Base-by-base conservation (phyloP, 2,797 vertebrate species). In the Acanthiza pusilla region DNA sequence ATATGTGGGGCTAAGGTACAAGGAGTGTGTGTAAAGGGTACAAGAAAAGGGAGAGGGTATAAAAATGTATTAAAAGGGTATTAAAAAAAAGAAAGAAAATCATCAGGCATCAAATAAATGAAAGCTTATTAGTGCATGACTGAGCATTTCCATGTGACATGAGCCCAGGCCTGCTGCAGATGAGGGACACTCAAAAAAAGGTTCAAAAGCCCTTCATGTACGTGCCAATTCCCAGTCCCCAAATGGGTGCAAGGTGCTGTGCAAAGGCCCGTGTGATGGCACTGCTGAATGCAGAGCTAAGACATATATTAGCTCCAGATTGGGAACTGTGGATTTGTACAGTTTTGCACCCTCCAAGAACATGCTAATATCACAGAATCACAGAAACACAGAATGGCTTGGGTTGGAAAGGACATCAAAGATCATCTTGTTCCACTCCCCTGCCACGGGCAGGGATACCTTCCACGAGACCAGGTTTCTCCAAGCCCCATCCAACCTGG, bases 321-420 rank as follows among this genome's bases (percentile, higher is more conserved):
- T 2, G 12, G 42, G 42, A 70, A 48, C 34, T 40, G 42, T 7
- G 32, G 19, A 38, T 80, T 63, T 0, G 0, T 7, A 6, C 1
- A 30, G 60, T 25, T 27, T 76, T 20, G 36, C 13, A 43, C 19
- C 60, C 74, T 23, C n/a, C 65, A 65, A 50, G 32, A 66, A 11
- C 30, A 38, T 21, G 16, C 6, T 23, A 9, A 55, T 13, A 4
- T 12, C 32, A 32, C 36, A 27, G 42, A 63, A 55, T 48, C 66
- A 50, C 26, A 57, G 34, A 50, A 55, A 50, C 27, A 43, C 7
- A 16, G 45, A 51, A 38, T 72, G 27, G 7, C 32, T 9, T 38
- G 53, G 27, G 27, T 21, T 72, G 43, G 34, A 65, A n/a, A 38
- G 17, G 16, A 45, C 11, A 17, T 38, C 4, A 45, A 58, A 58